Evolutionary conservation across 2,113 vertebrate species (phyloP).

Genomic region (Falcunculus frontatus): DNA sequence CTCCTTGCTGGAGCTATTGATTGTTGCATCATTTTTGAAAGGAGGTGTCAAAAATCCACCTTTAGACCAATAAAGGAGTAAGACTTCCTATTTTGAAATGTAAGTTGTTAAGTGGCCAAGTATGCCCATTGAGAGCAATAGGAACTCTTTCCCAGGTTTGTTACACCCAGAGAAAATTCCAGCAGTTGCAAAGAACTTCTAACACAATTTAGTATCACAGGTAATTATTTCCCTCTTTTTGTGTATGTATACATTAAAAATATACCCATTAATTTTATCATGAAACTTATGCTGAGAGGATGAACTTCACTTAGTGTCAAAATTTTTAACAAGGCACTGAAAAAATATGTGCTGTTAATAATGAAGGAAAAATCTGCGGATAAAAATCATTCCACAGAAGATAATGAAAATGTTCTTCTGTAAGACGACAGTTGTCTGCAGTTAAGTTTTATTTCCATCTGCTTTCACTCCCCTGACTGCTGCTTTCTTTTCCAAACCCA

Average conservation of each 20-base stretch:
- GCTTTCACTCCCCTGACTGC: background rate
- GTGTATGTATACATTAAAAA: background rate
- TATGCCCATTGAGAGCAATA: background rate
- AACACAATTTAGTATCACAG: background rate
- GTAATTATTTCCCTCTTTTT: background rate
- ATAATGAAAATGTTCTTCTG: background rate
- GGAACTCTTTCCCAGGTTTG: background rate
- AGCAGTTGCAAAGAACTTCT: background rate
- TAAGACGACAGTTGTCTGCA: background rate
- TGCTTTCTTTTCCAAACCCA: background rate
- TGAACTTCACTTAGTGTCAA: background rate
- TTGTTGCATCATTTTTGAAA: background rate
- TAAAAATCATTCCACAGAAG: background rate
- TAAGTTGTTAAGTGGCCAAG: background rate
- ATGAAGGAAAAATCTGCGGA: background rate
- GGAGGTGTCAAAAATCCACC: background rate
- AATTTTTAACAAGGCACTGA: background rate
- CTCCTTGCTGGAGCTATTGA: background rate
- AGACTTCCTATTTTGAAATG: background rate
- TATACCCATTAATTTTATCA: background rate
- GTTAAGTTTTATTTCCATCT: conserved; percentile 20
- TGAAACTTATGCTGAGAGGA: background rate
- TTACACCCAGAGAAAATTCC: background rate
- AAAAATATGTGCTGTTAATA: background rate
- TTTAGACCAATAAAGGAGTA: background rate